phyloP scores from a whole-genome alignment of 2,888 invertebrate species.

The Drosophila greeni region DNA sequence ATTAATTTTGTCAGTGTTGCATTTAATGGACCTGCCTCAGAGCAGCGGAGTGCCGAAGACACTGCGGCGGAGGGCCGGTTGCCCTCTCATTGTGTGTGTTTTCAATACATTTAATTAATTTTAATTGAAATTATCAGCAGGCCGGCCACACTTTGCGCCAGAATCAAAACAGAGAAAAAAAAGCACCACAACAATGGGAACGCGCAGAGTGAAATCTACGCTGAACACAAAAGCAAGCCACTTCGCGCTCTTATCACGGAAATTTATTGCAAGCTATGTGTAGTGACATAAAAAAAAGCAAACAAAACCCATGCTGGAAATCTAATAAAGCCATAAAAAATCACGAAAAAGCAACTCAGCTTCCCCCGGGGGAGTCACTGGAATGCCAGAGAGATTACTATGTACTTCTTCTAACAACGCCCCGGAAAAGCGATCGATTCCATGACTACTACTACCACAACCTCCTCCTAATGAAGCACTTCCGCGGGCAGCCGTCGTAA shows the following conservation, averaged over 20 bases:
- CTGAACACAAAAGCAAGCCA: constrained; percentile 17
- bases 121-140: constrained; percentile 59
- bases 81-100: constrained; percentile 4
- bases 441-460: background rate
- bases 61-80: background rate
- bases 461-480: constrained; percentile 11
- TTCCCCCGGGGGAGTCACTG: constrained; percentile 3
- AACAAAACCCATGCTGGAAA: constrained; percentile 20
- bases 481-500: constrained; percentile 21
- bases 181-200: constrained; percentile 7
- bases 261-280: constrained; percentile 14
- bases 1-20: constrained; percentile 76
- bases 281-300: constrained; percentile 11
- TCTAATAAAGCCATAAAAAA: constrained; percentile 24
- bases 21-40: constrained; percentile 60
- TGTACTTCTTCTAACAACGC: background rate
- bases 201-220: constrained; percentile 12
- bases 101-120: constrained; percentile 54
- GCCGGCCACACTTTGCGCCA: constrained; percentile 23
- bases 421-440: constrained; percentile 6
- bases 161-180: constrained; percentile 20
- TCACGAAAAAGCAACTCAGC: constrained; percentile 6
- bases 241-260: constrained; percentile 17
- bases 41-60: constrained; percentile 21
- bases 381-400: constrained; percentile 11